Conservation (phyloP, 2,797 vertebrate genomes). For the Semotilus atromaculatus region DNA sequence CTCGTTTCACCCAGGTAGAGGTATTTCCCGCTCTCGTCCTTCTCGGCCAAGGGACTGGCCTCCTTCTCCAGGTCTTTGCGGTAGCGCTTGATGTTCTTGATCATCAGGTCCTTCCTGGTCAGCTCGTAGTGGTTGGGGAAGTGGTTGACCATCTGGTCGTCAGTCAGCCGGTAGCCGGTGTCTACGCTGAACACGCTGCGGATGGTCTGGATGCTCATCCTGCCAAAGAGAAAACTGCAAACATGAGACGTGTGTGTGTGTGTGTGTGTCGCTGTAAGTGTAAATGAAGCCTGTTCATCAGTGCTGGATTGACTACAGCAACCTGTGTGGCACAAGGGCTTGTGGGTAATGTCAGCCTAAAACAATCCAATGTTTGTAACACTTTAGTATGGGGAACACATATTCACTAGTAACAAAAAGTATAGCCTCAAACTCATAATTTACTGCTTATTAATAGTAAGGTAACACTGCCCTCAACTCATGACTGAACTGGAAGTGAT, state of each 20-base stretch:
- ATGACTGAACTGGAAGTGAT: too few relatives aligned
- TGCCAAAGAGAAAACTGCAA: conserved; percentile 58
- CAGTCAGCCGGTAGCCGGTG: conserved; percentile 92
- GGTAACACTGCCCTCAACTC: too few relatives aligned
- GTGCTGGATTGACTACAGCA: too few relatives aligned
- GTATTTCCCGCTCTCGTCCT: conserved; percentile 97
- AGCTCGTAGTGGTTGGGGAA: conserved; percentile 99
- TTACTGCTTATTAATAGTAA: too few relatives aligned
- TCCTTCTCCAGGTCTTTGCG: conserved; percentile 96
- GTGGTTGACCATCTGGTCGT: conserved; percentile 99
- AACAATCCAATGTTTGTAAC: too few relatives aligned
- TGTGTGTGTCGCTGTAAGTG: too few relatives aligned
- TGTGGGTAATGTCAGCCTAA: too few relatives aligned
- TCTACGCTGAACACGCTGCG: conserved; percentile 96
- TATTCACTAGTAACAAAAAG: too few relatives aligned
- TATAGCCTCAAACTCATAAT: too few relatives aligned
- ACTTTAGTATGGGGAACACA: too few relatives aligned
- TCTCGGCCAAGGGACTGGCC: conserved; percentile 90
- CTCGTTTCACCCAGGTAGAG: conserved; percentile 86
- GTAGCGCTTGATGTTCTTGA: conserved; percentile 98
- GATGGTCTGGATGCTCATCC: conserved; percentile 99
- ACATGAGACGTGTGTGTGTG: background rate
- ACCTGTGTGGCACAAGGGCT: too few relatives aligned
- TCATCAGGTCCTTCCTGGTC: conserved; percentile 97
- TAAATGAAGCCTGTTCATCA: too few relatives aligned